These are phyloP conservation scores for human DNA, from an alignment of 2,113 vertebrate species.

Conservation along the genomic window GRCh38 chr1:196076501-196077000, in stretches of 20 bases:
- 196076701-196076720: neutral
- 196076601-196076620: neutral
- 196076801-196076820: neutral
- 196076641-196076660: neutral
- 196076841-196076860: neutral
- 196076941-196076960: neutral
- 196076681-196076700: neutral
- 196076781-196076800: neutral
- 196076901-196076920: neutral
- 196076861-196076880: neutral
- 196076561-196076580: neutral
- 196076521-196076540: neutral
- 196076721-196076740: neutral
- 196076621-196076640: neutral
- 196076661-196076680: neutral
- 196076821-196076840: neutral
- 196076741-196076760: neutral
- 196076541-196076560: neutral
- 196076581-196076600: neutral
- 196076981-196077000: neutral
- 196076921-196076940: fast-evolving
- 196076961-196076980: neutral
- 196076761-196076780: neutral
- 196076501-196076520: neutral
- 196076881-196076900: neutral